Evolutionary conservation across 2,113 vertebrate species (phyloP), one percentile per base, ranked within the genome.

Genomic region (Brachypodius melanocephalos): DNA sequence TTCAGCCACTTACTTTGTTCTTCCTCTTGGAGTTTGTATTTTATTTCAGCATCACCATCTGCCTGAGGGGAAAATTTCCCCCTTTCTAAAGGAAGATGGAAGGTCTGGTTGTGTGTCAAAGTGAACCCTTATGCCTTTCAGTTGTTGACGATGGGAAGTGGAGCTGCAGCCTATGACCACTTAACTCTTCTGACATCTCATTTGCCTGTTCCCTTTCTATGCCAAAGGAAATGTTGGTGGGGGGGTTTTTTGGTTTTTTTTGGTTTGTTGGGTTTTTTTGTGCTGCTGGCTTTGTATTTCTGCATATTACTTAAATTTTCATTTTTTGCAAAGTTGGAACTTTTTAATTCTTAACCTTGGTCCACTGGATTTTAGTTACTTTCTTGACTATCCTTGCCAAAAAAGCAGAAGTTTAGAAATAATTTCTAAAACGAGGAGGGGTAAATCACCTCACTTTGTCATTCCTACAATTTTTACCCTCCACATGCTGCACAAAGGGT

Each of bases 201-300:
- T 32, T 86, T 91, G 51, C 42, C 55, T 51, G 31, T 78, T 92
- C 20, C 24, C 29, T 42, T 84, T 65, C 65, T 54, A 0, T 71
- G 45, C 45, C 22, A 68, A 68, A 75, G 57, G 48, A 87, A 84
- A 63, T 36, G 7, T 4, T 31, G 38, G 13, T 29, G 26, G 26
- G 15, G 8, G 4, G 38, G 38, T 28, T 51, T 51, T 45, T 8
- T n/a, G n/a, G n/a, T 11, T 29, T 31, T 29, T 15, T 32, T 22
- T 43, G 43, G 43, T 43, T 43, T 43, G 43, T 43, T 38, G 38
- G 38, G 38, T 38, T 38, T 38, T 36, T 26, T 32, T 17, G 4
- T 86, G 22, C 69, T 82, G 17, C 58, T 82, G 55, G n/a, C 54
- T 85, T 94, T 93, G 52, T 57, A 34, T 67, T 93, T 84, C 65